Evolutionary conservation across 2,888 invertebrate species (phyloP).

Genomic region (Aphidoletes aphidimyza): DNA sequence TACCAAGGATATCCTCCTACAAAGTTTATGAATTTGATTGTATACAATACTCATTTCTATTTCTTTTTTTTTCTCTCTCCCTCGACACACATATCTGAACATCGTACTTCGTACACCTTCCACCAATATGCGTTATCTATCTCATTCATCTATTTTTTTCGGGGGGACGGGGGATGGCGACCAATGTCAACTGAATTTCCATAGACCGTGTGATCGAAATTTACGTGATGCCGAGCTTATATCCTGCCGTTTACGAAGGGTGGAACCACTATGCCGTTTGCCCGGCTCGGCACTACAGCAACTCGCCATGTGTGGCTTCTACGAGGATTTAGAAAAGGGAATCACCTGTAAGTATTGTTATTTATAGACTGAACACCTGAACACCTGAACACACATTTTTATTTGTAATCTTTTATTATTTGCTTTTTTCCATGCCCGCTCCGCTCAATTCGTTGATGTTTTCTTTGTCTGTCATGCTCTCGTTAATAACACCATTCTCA

Average conservation of each 20-base stretch:
- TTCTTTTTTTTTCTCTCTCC: neutral
- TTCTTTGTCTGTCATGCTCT: neutral
- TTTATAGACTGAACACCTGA: neutral
- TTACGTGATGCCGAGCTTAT: conserved; percentile 79
- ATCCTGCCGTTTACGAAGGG: conserved; percentile 73
- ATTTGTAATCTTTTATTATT: neutral
- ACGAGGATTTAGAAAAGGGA: conserved; percentile 81
- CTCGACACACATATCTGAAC: too few relatives aligned
- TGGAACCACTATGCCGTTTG: conserved; percentile 73
- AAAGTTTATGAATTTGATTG: conserved; percentile 9
- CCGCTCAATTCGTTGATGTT: neutral
- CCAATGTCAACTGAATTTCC: conserved; percentile 60
- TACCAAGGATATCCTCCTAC: conserved; percentile 22
- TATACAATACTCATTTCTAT: neutral
- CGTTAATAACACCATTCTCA: neutral
- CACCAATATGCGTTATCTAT: neutral
- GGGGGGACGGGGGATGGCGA: neutral
- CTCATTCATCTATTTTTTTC: neutral
- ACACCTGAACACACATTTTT: too few relatives aligned
- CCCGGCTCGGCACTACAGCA: conserved; percentile 78
- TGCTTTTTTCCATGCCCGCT: neutral
- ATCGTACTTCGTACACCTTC: neutral
- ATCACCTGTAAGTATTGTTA: conserved; percentile 75
- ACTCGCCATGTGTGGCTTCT: conserved; percentile 79
- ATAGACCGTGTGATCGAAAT: conserved; percentile 78